Evolutionary conservation across 2,113 vertebrate species (phyloP).

Genomic region (Mellivora capensis): DNA sequence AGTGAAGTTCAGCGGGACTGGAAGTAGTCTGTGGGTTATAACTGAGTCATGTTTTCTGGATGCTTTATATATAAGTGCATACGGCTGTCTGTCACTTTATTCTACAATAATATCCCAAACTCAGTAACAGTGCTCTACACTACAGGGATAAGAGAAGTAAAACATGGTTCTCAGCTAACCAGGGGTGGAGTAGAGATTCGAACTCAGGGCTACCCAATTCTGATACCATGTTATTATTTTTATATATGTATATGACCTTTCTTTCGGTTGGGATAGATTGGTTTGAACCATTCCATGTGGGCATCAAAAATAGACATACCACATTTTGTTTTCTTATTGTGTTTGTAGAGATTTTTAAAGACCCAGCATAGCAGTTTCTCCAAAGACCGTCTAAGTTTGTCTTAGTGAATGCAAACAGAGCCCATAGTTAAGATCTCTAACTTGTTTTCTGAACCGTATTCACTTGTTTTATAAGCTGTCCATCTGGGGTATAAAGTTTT

Average conservation of each 20-base stretch:
- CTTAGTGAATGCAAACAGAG: no score
- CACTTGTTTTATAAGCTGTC: accelerated
- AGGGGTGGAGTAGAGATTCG: not conserved
- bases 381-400: not conserved
- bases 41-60: no score
- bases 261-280: not conserved
- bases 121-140: no score
- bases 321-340: accelerated
- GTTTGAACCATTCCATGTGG: not conserved
- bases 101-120: no score
- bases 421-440: no score
- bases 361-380: not conserved
- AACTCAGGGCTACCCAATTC: not conserved
- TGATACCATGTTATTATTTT: not conserved
- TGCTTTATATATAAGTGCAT: no score
- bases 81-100: no score
- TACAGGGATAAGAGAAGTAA: no score
- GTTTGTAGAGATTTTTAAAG: not conserved
- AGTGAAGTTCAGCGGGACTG: no score
- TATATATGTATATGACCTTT: accelerated
- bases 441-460: not conserved
- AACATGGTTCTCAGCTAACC: no score
- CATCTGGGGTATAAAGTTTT: no score
- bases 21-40: no score
- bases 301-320: accelerated